Base-by-base conservation (phyloP, 2,888 invertebrate genomes). In the Lypha dubia region DNA sequence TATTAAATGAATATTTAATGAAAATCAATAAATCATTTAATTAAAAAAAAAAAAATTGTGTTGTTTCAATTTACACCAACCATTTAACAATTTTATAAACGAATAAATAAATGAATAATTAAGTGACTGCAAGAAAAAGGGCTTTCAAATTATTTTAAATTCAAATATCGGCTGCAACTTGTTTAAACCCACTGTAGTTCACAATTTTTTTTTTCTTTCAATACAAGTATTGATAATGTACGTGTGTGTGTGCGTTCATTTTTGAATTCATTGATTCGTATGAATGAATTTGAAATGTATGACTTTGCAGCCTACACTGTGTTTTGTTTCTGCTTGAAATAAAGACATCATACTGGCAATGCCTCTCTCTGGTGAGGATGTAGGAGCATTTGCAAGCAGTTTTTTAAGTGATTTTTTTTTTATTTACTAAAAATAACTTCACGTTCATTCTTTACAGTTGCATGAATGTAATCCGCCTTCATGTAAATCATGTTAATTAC, bases 1-100 rank as follows among this genome's bases (percentile, higher is more conserved):
- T 20, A 17, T 53, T 13, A 58, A 62, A n/a, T 15, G 28, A 49
- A 67, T 51, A 15, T 22, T 20, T 38, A 3, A 24, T 74, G 60
- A 67, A 80, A 74, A 74, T 60, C 67, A 53, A 81, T 81, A 81
- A 81, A 81, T 81, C 28, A 68, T 81, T 81, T 20, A 70, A 75
- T 75, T 63, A 38, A 56, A 38, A 62, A 35, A n/a, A 44, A n/a
- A 44, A 2, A 44, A 28, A 28, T 20, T 62, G 28, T 53, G 24
- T 35, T 41, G 70, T 28, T 49, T 44, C 58, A 56, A 15, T 74
- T 74, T 58, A 32, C 35, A 44, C 67, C 20, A 44, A 68, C 35
- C 60, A 74, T 74, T 80, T 49, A 74, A 68, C 35, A 62, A 44
- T 74, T 62, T 62, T 32, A 13, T 58, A n/a, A 53, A 44, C 17